phyloP scores from a whole-genome alignment of 2,113 vertebrate species.

The Dasyurus viverrinus region DNA sequence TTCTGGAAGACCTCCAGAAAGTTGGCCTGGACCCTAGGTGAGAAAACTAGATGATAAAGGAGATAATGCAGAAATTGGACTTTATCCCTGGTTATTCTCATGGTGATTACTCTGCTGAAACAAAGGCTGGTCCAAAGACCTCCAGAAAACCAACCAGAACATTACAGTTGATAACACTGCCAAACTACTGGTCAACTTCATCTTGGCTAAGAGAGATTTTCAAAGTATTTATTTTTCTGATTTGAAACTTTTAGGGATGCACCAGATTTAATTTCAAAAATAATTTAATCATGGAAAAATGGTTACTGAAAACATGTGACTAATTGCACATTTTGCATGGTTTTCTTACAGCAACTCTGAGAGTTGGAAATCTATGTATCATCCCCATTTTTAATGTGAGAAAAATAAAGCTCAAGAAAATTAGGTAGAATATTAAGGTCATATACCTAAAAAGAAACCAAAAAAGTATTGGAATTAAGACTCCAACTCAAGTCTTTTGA shows the following conservation, averaged over 20 bases:
- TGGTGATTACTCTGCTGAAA: too few relatives aligned
- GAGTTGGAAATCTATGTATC: neutral
- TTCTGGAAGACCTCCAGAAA: too few relatives aligned
- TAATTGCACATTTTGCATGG: neutral
- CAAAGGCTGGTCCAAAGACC: too few relatives aligned
- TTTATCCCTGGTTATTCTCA: too few relatives aligned
- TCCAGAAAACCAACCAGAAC: too few relatives aligned
- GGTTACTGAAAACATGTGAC: neutral
- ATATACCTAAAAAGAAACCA: neutral
- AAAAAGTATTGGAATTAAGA: neutral
- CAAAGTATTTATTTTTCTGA: neutral
- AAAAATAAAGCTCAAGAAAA: neutral
- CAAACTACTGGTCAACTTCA: neutral
- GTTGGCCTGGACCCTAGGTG: too few relatives aligned
- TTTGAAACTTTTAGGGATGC: neutral
- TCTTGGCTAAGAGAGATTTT: neutral
- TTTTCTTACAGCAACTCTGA: neutral
- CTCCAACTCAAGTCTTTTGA: neutral
- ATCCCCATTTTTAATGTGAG: neutral
- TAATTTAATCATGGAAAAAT: conserved; percentile 10
- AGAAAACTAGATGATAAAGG: too few relatives aligned
- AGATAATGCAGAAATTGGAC: too few relatives aligned
- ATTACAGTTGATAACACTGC: neutral
- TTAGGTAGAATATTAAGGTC: neutral
- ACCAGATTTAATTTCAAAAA: neutral